phyloP scores from a whole-genome alignment of 2,113 vertebrate species.

The Elanoides forficatus region DNA sequence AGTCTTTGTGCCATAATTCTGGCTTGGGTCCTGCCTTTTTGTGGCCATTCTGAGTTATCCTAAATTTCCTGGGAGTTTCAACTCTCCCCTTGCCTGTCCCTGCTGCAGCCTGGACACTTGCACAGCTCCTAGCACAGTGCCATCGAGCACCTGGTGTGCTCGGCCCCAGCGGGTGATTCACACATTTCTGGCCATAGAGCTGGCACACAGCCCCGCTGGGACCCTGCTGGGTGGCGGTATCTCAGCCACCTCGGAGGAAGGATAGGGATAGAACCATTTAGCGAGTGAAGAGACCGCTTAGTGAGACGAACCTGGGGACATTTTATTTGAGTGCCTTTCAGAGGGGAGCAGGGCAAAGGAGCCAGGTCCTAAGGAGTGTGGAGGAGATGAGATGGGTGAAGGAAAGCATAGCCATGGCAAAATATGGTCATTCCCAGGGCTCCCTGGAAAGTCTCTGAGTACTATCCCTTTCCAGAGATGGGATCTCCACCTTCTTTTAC shows the following conservation, averaged over 20 bases:
- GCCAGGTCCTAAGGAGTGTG: background rate
- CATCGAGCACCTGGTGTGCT: background rate
- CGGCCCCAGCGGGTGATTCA: background rate
- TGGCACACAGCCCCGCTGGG: background rate
- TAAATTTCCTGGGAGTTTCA: background rate
- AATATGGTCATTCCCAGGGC: background rate
- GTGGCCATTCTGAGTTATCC: background rate
- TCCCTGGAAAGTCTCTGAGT: background rate
- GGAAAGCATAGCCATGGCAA: background rate
- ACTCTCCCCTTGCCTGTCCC: background rate
- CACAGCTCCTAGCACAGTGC: background rate
- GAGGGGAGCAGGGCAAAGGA: background rate
- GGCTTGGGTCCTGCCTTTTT: background rate
- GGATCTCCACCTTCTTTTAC: background rate
- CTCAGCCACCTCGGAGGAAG: background rate
- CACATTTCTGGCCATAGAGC: background rate
- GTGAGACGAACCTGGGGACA: background rate
- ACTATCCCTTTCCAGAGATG: background rate
- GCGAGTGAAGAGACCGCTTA: background rate
- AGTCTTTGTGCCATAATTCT: background rate
- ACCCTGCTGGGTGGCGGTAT: too few species aligned
- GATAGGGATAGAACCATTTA: background rate
- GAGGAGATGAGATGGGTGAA: background rate
- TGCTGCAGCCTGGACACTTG: background rate
- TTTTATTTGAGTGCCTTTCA: background rate